Base-by-base conservation (phyloP, 2,113 vertebrate genomes). In the Baryphthengus martii region DNA sequence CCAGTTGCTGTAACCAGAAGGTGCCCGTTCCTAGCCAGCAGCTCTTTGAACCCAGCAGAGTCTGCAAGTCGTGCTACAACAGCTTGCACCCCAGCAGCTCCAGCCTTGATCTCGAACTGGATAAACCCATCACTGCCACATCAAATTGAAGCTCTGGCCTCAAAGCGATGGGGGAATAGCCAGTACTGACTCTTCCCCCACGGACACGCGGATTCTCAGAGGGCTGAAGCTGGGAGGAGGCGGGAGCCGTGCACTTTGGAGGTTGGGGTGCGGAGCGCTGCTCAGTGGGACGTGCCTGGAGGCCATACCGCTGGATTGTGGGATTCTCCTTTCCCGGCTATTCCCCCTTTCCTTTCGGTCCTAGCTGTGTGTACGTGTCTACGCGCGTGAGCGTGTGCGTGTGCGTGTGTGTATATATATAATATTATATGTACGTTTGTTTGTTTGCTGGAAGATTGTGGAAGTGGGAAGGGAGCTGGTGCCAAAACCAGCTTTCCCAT, bases 1-100 rank as follows among this genome's bases (percentile, higher is more conserved):
- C 99, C 98, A 99, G 98, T 94, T 99, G 99, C 93, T 99, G 99
- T 86, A 99, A 99, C 97, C 99, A 99, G 99, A 99, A 99, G 98
- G 99, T 99, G 96, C 99, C 99, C 11, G 99, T 99, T 98, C 99
- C 99, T 85, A 99, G 99, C 91, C 99, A 99, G 98, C 99, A 99
- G 98, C 98, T 99, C 93, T 99, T 99, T 23, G 99, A 99, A 96
- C 99, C 99, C 94, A 99, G 97, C 96, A 98, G 99, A 24, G 99
- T 99, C 86, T 99, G 99, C 94, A 99, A 99, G 95, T 98, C 96
- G 85, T 99, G 99, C 98, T 99, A 99, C 95, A 98, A 98, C 98
- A 99, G 95, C 98, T 98, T 99, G 77, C 98, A 98, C 90, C 97
- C 98, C 39, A 91, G 96, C 52, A 79, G 98, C 6, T 94, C 98